These are phyloP conservation scores for Xenentodon cancila DNA, from an alignment of 2,797 vertebrate genomes.

Conservation along the genomic window DNA sequence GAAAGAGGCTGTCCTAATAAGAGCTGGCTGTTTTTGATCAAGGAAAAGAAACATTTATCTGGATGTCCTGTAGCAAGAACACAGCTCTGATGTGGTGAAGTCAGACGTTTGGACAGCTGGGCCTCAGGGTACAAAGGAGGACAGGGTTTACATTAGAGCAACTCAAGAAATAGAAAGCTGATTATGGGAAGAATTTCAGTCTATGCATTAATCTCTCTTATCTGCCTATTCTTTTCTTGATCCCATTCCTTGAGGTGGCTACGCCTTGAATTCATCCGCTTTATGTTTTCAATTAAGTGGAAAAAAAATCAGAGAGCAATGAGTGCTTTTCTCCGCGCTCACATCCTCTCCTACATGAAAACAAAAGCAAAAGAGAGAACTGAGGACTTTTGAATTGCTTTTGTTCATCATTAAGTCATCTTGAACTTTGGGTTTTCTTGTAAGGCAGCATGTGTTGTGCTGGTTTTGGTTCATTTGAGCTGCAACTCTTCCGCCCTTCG, in stretches of 20 bases:
- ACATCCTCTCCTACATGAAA: conserved; percentile 50
- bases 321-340: conserved; percentile 51
- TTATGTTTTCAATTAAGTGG: conserved; percentile 38
- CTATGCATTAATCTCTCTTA: conserved; percentile 40
- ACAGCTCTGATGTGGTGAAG: conserved; percentile 41
- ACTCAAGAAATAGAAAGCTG: conserved; percentile 53
- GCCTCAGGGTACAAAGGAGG: conserved; percentile 20
- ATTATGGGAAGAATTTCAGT: conserved; percentile 24
- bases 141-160: conserved; percentile 57
- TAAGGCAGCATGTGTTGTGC: conserved; percentile 17
- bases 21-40: conserved; percentile 18
- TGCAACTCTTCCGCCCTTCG: conserved; percentile 25
- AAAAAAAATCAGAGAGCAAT: not conserved
- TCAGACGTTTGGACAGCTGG: conserved; percentile 77
- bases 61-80: conserved; percentile 13
- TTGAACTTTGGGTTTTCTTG: conserved; percentile 16
- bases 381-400: conserved; percentile 14
- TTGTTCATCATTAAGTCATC: conserved; percentile 29
- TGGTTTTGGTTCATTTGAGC: conserved; percentile 36
- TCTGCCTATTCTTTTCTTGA: conserved; percentile 27
- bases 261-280: conserved; percentile 21
- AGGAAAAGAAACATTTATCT: conserved; percentile 47
- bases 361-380: conserved; percentile 25
- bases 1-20: conserved; percentile 19
- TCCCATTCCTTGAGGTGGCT: conserved; percentile 2